These are phyloP conservation scores for Nomada hirtipes DNA, from an alignment of 2,888 invertebrate genomes.

Conservation along the genomic window DNA sequence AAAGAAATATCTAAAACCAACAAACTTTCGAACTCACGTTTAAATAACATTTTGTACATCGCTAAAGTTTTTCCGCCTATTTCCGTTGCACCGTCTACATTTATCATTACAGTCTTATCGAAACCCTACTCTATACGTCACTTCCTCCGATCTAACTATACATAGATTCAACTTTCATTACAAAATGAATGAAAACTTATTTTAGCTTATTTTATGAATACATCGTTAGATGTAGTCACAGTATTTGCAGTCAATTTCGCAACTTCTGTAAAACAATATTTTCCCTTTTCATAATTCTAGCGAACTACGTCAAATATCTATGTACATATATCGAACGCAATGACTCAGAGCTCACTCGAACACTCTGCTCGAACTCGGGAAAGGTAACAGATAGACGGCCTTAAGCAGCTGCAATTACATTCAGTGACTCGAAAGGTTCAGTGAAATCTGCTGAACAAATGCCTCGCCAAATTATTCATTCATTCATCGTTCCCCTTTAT, in stretches of 20 bases:
- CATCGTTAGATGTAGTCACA: not conserved
- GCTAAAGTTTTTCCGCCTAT: no score
- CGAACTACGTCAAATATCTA: not conserved
- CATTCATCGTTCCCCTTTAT: constrained; percentile 29
- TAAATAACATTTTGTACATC: no score
- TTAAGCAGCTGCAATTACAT: constrained; percentile 9
- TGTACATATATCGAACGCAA: not conserved
- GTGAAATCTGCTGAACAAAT: constrained; percentile 38
- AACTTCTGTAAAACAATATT: not conserved
- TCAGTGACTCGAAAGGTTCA: constrained; percentile 29
- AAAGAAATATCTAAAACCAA: no score
- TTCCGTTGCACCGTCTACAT: no score
- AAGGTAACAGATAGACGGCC: not conserved
- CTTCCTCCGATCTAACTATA: not conserved
- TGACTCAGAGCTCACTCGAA: constrained; percentile 5
- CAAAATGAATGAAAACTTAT: not conserved
- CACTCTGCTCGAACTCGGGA: not conserved
- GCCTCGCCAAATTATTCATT: constrained; percentile 25
- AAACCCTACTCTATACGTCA: not conserved
- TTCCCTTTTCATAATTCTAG: not conserved
- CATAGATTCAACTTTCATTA: not conserved
- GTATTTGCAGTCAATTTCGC: not conserved
- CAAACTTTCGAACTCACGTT: no score
- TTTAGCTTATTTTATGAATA: not conserved
- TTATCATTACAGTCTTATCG: no score